Evolutionary conservation across 2,888 invertebrate genomes (phyloP), one percentile per base, ranked within the genome.

Genomic region (Apodemia hepburni): DNA sequence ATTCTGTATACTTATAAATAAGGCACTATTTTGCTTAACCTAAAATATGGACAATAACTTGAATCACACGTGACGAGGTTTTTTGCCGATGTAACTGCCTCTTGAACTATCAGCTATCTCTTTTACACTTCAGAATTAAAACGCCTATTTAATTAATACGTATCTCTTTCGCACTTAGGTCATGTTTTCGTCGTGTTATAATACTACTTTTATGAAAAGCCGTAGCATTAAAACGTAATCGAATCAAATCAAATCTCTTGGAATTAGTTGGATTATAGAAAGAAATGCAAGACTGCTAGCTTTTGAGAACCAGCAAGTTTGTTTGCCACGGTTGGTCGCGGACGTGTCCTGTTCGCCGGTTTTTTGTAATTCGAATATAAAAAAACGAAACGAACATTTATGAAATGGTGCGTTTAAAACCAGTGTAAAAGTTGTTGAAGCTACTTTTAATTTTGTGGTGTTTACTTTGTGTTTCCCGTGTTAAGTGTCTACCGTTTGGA

Each of bases 311-410:
- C 73, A 72, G 72, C 82, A 81, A 84, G 86, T 86, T 87, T 81
- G 85, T 84, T 82, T 82, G 80, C 78, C 73, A 78, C 82, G 80
- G 77, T 79, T 78, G 79, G 78, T 76, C 75, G 75, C 79, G 84
- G 78, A 77, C 77, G 86, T 82, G 86, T 82, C 72, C 78, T 76
- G 77, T 77, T 71, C 75, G 77, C 75, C 78, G 81, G 77, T 73
- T 75, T 75, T 73, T 75, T 76, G 77, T 78, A 76, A 78, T 82
- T 80, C 81, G 80, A 82, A 85, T 79, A 83, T 82, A 82, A 79
- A 80, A 74, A 75, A 81, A 77, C 77, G 77, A 80, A 82, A 81
- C 76, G 76, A 81, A 78, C 74, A 77, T 78, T 80, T 71, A 73
- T 67, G 75, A 71, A 68, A 83, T 85, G 81, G 82, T 87, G 82